These are phyloP conservation scores for Aelia acuminata DNA, from an alignment of 2,888 invertebrate genomes.

Conservation along the genomic window DNA sequence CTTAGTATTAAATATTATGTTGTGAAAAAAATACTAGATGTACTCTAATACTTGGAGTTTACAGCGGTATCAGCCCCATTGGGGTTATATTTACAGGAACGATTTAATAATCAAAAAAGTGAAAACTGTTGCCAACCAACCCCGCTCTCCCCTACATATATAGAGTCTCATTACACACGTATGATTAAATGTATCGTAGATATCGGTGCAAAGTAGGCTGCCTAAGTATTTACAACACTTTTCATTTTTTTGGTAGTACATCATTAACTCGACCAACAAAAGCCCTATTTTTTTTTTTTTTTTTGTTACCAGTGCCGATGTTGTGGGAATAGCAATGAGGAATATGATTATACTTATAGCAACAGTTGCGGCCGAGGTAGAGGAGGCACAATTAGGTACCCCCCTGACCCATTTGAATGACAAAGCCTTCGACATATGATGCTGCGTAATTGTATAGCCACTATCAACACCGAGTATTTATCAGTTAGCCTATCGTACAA, in stretches of 20 bases:
- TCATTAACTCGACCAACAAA: neutral
- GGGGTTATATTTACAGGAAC: too few species aligned
- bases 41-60: too few species aligned
- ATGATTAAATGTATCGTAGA: too few species aligned
- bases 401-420: conserved; percentile 34
- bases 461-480: conserved; percentile 28
- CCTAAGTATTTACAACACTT: neutral
- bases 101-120: too few species aligned
- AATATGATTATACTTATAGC: neutral
- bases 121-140: too few species aligned
- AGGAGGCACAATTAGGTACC: conserved; percentile 14
- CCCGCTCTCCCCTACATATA: too few species aligned
- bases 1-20: too few species aligned
- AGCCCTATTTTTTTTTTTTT: neutral
- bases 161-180: too few species aligned
- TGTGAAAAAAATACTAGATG: too few species aligned
- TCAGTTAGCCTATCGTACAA: conserved; percentile 10
- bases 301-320: neutral
- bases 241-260: neutral
- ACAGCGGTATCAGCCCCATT: too few species aligned
- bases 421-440: conserved; percentile 34
- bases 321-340: neutral
- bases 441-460: neutral
- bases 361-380: neutral
- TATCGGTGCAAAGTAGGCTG: neutral